phyloP scores from a whole-genome alignment of 2,888 invertebrate species.

The Drosophila austrosaltans region DNA sequence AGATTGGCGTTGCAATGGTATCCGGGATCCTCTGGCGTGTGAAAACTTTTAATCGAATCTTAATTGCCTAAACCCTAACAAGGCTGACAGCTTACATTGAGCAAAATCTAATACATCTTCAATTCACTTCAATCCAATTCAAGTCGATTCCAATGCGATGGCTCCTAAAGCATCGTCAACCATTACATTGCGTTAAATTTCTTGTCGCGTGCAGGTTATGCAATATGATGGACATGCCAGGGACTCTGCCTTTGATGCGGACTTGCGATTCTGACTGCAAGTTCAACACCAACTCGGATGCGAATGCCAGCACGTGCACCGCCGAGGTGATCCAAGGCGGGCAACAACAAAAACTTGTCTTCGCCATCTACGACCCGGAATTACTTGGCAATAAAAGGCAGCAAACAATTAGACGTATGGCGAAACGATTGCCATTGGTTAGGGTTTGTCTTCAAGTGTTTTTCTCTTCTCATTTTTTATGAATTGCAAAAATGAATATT shows the following conservation, averaged over 20 bases:
- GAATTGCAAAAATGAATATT: constrained; percentile 32
- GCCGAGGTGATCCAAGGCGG: constrained; percentile 48
- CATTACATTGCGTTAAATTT: constrained; percentile 60
- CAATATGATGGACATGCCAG: constrained; percentile 52
- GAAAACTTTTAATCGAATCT: constrained; percentile 78
- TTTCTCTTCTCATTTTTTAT: neutral
- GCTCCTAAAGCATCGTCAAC: constrained; percentile 29
- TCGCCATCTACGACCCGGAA: constrained; percentile 59
- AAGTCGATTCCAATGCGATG: constrained; percentile 30
- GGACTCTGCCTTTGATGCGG: constrained; percentile 7
- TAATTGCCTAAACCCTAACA: constrained; percentile 71
- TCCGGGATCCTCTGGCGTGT: constrained; percentile 52
- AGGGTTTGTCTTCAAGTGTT: constrained; percentile 13
- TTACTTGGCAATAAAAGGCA: constrained; percentile 70
- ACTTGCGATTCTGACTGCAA: neutral
- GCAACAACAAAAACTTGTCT: constrained; percentile 59
- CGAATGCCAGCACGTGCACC: constrained; percentile 73
- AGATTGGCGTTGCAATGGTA: constrained; percentile 26
- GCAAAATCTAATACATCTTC: constrained; percentile 16
- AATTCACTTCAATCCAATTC: constrained; percentile 24
- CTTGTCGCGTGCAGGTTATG: constrained; percentile 74
- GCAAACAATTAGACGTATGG: constrained; percentile 73
- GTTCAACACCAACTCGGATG: constrained; percentile 19
- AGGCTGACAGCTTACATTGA: constrained; percentile 58
- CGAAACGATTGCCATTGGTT: constrained; percentile 54